These are phyloP conservation scores for Myoxocephalus aenaeus DNA, from an alignment of 2,797 vertebrate genomes.

Conservation along the genomic window DNA sequence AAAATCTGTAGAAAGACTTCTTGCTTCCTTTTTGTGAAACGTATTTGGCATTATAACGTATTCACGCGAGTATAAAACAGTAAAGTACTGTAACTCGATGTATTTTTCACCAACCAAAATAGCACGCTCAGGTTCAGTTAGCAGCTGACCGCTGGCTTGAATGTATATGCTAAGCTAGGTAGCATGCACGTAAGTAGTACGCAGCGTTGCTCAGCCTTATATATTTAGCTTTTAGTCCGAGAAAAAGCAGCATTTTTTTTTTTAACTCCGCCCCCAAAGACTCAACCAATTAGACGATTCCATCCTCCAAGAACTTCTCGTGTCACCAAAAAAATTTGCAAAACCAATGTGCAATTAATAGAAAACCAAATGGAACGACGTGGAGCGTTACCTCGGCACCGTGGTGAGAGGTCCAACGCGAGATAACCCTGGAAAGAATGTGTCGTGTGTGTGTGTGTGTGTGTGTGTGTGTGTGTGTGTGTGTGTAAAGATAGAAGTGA, in stretches of 20 bases:
- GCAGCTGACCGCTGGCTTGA: not conserved
- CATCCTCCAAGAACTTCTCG: constrained; percentile 1
- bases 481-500: constrained; percentile 50
- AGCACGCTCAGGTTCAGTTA: not conserved
- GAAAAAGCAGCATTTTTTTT: no score
- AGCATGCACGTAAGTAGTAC: no score
- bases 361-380: constrained; percentile 5
- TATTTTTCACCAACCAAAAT: not conserved
- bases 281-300: not conserved
- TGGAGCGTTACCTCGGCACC: not conserved
- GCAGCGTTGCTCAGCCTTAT: not conserved
- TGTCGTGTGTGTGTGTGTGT: constrained; percentile 5
- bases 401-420: constrained; percentile 18
- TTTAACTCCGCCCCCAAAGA: not conserved
- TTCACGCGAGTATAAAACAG: not conserved
- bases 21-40: not conserved
- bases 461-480: constrained; percentile 16
- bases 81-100: not conserved
- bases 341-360: constrained; percentile 27
- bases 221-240: constrained; percentile 16
- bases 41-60: not conserved
- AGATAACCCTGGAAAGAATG: constrained; percentile 19
- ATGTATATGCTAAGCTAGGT: not conserved
- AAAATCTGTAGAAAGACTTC: not conserved
- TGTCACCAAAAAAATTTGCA: constrained; percentile 28